Evolutionary conservation across 1,140 invertebrate species (phyloP).

Genomic region (Lepidurus arcticus): DNA sequence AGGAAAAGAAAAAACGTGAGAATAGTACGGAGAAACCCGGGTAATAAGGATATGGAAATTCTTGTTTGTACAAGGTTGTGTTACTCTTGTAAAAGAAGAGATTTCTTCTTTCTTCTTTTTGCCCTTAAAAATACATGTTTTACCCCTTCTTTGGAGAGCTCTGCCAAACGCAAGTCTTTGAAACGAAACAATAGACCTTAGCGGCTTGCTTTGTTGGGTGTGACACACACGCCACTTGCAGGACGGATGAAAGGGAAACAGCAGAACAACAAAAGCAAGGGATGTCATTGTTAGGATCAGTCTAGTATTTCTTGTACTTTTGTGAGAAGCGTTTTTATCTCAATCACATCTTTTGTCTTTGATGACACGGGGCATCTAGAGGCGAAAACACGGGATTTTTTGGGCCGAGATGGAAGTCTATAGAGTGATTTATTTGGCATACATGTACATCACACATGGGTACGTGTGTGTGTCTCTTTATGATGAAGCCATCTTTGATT

Average conservation of each 20-base stretch:
- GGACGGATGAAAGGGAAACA: neutral
- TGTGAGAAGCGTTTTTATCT: neutral
- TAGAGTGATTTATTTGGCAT: neutral
- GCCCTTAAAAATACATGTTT: neutral
- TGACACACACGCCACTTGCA: slow-evolving; percentile 4
- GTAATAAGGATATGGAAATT: slow-evolving; percentile 6
- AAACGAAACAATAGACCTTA: neutral
- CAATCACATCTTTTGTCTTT: neutral
- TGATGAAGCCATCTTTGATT: neutral
- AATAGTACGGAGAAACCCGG: neutral
- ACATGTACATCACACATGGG: neutral
- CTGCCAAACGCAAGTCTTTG: neutral
- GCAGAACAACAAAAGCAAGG: neutral
- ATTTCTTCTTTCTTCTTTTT: neutral
- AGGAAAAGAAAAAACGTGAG: too few relatives aligned
- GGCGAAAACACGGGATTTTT: too few relatives aligned
- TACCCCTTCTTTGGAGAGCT: neutral
- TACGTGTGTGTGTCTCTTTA: neutral
- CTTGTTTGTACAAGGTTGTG: neutral
- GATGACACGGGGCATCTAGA: neutral
- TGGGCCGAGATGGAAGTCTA: too few relatives aligned
- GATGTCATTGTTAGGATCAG: neutral
- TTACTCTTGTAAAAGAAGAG: too few relatives aligned
- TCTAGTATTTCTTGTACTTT: neutral
- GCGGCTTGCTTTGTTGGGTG: slow-evolving; percentile 20